Percentiles rank a stretch among this genome's conserved stretches.
Conservation (phyloP, 2,888 invertebrate species). For the Himalopsyche anomala region DNA sequence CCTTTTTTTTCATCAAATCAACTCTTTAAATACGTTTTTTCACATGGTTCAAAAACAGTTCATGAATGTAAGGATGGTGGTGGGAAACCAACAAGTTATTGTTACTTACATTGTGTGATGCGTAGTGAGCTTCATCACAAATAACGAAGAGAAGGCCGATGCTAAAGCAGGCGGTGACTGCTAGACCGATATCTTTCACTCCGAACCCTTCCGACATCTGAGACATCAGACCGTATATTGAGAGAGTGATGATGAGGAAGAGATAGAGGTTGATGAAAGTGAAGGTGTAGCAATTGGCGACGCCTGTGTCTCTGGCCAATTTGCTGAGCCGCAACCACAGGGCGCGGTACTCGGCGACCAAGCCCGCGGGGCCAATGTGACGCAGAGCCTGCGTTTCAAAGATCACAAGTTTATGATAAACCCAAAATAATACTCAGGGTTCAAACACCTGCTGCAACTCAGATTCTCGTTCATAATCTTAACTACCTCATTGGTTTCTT, state of each 20-base stretch:
- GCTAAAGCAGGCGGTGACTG: slow-evolving; percentile 82
- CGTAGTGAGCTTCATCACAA: slow-evolving; percentile 85
- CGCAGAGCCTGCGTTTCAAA: slow-evolving; percentile 76
- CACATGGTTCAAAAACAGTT: too few species aligned
- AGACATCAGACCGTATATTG: slow-evolving; percentile 84
- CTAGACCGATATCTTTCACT: slow-evolving; percentile 83
- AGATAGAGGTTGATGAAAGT: slow-evolving; percentile 83
- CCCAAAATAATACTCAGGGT: too few species aligned
- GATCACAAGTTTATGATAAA: not conserved
- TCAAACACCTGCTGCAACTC: too few species aligned
- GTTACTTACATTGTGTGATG: slow-evolving; percentile 81
- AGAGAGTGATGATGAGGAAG: slow-evolving; percentile 85
- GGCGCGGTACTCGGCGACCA: slow-evolving; percentile 83
- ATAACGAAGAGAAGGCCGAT: slow-evolving; percentile 83
- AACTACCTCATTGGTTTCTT: too few species aligned
- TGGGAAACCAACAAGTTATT: too few species aligned
- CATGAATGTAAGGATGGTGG: too few species aligned
- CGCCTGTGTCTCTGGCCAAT: slow-evolving; percentile 81
- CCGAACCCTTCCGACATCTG: slow-evolving; percentile 85
- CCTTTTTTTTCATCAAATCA: too few species aligned
- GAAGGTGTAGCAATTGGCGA: slow-evolving; percentile 82
- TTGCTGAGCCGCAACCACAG: slow-evolving; percentile 84
- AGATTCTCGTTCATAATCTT: too few species aligned
- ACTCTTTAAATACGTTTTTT: too few species aligned
- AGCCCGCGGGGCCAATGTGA: slow-evolving; percentile 82